A percentile compares a stretch with the other conserved stretches of the same genome.
These are phyloP conservation scores for Tachina grossa DNA, from an alignment of 2,888 invertebrate species.

Conservation along the genomic window DNA sequence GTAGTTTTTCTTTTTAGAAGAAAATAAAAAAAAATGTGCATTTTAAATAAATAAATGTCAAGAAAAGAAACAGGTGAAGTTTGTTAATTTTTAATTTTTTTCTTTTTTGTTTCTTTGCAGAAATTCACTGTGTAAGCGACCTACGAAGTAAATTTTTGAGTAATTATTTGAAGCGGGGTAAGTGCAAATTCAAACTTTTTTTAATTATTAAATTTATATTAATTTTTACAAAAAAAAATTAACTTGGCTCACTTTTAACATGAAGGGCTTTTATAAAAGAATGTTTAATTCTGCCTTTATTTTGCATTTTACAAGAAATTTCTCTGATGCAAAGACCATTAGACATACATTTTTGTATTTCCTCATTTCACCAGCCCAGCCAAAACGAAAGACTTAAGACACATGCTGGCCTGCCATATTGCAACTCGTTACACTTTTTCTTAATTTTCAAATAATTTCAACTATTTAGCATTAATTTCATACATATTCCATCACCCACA, in stretches of 20 bases:
- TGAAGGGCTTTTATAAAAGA: too few species aligned
- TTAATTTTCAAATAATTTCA: neutral
- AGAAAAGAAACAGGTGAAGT: conserved; percentile 44
- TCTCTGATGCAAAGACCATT: neutral
- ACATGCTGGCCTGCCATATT: neutral
- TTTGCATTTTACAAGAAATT: neutral
- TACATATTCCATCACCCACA: conserved; percentile 44
- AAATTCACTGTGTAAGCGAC: neutral
- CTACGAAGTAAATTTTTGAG: neutral
- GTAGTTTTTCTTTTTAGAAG: conserved; percentile 14
- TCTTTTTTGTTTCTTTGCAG: neutral
- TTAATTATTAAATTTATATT: too few species aligned
- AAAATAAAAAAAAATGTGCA: conserved; percentile 7
- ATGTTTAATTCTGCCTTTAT: neutral
- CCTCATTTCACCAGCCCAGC: conserved; percentile 7
- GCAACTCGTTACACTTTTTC: conserved; percentile 6
- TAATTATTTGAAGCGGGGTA: neutral
- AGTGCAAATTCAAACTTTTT: neutral
- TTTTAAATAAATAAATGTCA: conserved; percentile 57
- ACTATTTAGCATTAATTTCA: conserved; percentile 27
- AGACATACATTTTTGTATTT: neutral
- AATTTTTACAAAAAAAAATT: neutral
- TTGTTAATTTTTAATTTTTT: conserved; percentile 27
- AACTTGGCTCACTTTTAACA: neutral
- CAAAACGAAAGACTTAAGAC: conserved; percentile 56